phyloP scores from a whole-genome alignment of 2,888 invertebrate species.

The Clepsis dumicolana region DNA sequence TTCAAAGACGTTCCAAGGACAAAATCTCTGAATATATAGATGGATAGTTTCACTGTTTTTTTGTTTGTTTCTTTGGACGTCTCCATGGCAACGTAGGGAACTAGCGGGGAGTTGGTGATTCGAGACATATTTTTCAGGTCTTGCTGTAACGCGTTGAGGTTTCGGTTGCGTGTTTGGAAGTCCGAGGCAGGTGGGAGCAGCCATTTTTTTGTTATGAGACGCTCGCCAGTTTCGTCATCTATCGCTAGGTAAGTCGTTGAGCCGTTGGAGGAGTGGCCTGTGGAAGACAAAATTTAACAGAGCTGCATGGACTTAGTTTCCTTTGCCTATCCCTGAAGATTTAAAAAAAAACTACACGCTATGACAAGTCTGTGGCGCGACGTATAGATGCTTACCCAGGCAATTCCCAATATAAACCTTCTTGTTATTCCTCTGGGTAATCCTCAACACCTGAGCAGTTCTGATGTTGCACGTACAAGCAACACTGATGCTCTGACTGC shows the following conservation, averaged over 20 bases:
- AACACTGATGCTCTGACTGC: constrained; percentile 53
- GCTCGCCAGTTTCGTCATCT: constrained; percentile 90
- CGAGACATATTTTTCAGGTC: constrained; percentile 91
- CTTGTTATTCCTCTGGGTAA: constrained; percentile 72
- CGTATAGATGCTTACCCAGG: constrained; percentile 82
- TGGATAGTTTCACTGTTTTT: constrained; percentile 66
- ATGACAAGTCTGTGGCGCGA: too few species aligned
- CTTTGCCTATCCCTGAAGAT: too few species aligned
- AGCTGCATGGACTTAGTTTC: too few species aligned
- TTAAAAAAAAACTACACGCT: too few species aligned
- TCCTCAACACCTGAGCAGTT: constrained; percentile 62
- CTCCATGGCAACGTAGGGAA: constrained; percentile 92
- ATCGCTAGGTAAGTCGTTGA: constrained; percentile 92
- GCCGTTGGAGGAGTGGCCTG: constrained; percentile 91
- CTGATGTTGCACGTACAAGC: constrained; percentile 70
- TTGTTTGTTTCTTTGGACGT: constrained; percentile 85
- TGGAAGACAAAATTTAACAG: constrained; percentile 46
- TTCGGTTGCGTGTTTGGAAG: constrained; percentile 80
- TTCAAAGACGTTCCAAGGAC: constrained; percentile 81
- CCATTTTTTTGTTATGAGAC: constrained; percentile 93
- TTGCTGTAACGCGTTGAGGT: constrained; percentile 90
- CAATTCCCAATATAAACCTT: constrained; percentile 92
- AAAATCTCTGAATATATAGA: constrained; percentile 91
- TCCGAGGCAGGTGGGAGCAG: constrained; percentile 76
- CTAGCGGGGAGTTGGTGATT: constrained; percentile 90